These are phyloP conservation scores for Eupithecia dodoneata DNA, from an alignment of 2,888 invertebrate species.

Conservation along the genomic window DNA sequence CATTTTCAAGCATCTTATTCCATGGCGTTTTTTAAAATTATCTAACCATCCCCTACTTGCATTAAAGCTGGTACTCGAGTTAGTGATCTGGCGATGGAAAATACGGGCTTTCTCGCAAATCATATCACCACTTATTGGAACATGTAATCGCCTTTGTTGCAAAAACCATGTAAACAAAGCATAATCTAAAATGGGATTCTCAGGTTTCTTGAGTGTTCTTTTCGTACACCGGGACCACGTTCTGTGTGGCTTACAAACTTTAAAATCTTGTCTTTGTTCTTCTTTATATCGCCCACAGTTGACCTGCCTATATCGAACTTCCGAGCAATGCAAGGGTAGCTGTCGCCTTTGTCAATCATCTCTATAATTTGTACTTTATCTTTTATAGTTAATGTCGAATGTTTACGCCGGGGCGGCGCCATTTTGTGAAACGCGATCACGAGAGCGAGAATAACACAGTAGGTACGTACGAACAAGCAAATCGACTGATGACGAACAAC, in stretches of 20 bases:
- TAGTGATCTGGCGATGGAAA: slow-evolving; percentile 7
- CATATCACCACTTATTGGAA: too few relatives aligned
- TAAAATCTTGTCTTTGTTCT: slow-evolving; percentile 30
- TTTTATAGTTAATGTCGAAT: slow-evolving; percentile 13
- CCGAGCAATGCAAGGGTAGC: too few relatives aligned
- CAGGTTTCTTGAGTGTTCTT: slow-evolving; percentile 23
- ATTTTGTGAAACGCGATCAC: slow-evolving; percentile 15
- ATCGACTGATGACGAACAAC: slow-evolving; percentile 10
- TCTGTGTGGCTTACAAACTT: slow-evolving; percentile 24
- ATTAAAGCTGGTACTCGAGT: slow-evolving; percentile 12
- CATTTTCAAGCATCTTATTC: slow-evolving; percentile 4
- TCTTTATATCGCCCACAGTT: slow-evolving; percentile 30
- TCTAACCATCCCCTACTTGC: slow-evolving; percentile 11
- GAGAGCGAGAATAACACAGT: too few relatives aligned
- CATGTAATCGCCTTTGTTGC: slow-evolving; percentile 13
- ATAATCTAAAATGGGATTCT: slow-evolving; percentile 11
- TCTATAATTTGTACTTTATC: too few relatives aligned
- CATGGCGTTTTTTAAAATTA: slow-evolving; percentile 9
- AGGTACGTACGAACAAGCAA: too few relatives aligned
- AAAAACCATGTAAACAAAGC: slow-evolving; percentile 16
- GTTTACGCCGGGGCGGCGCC: slow-evolving; percentile 15
- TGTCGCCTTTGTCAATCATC: too few relatives aligned
- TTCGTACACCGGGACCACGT: slow-evolving; percentile 30
- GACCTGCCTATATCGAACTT: slow-evolving; percentile 4
- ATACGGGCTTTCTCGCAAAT: too few relatives aligned